These are phyloP conservation scores for Dipus sagitta DNA, from an alignment of 2,797 vertebrate genomes.

Conservation along the genomic window DNA sequence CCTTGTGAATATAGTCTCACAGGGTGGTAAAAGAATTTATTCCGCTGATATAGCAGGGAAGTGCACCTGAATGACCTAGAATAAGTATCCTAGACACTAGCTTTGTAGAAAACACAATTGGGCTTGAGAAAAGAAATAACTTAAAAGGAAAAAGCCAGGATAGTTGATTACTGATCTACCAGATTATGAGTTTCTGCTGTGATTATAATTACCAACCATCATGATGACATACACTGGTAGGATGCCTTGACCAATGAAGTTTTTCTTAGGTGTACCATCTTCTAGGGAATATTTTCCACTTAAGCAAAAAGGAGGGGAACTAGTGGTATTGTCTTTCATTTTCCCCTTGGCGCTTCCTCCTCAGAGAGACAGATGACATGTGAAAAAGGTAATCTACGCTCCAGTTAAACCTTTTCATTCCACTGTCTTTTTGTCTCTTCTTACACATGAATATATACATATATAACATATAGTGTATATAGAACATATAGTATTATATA, in stretches of 20 bases:
- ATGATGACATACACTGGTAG: conserved; percentile 5
- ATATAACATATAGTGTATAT: background rate
- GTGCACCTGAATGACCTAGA: conserved; percentile 9
- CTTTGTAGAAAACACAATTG: conserved; percentile 50
- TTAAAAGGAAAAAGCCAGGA: conserved; percentile 30
- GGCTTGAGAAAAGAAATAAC: background rate
- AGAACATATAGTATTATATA: too few species aligned
- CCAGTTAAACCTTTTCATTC: conserved; percentile 29
- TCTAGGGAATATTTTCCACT: background rate
- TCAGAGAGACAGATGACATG: background rate
- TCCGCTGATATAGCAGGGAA: background rate
- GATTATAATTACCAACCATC: background rate
- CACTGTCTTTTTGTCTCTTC: conserved; percentile 1
- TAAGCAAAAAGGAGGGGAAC: background rate
- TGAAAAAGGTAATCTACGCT: conserved; percentile 3
- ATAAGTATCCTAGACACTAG: background rate
- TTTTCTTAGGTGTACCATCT: conserved; percentile 2
- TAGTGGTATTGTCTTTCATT: background rate
- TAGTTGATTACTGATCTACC: background rate
- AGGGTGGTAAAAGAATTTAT: conserved; percentile 57
- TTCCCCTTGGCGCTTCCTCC: background rate
- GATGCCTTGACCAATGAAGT: background rate
- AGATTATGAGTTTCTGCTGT: conserved; percentile 27
- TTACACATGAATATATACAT: conserved; percentile 38
- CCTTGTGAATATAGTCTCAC: background rate